Evolutionary conservation across 1,140 invertebrate species (phyloP).

Genomic region (Hestina assimilis): DNA sequence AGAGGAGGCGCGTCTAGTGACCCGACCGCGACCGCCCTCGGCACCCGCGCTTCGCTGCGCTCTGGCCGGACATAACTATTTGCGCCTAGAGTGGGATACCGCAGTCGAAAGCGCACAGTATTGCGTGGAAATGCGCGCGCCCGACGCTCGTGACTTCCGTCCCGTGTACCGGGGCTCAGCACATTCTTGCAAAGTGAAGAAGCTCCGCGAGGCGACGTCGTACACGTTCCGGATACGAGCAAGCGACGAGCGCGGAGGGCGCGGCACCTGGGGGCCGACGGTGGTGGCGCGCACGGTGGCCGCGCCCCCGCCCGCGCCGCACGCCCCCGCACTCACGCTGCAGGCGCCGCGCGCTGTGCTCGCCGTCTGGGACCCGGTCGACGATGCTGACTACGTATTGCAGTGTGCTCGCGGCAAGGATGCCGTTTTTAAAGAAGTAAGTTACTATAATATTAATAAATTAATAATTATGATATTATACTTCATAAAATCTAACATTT

Average conservation of each 20-base stretch:
- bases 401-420: conserved; percentile 82
- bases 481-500: too few relatives aligned
- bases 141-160: conserved; percentile 83
- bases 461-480: not conserved
- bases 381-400: conserved; percentile 81
- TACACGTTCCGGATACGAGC: conserved; percentile 92
- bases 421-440: conserved; percentile 56
- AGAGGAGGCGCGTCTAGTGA: conserved; percentile 83
- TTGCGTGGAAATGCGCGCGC: conserved; percentile 87
- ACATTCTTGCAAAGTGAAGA: conserved; percentile 87
- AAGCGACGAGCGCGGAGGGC: conserved; percentile 87
- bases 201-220: conserved; percentile 86
- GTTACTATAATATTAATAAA: not conserved
- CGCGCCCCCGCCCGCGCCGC: conserved; percentile 88
- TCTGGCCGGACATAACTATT: conserved; percentile 85
- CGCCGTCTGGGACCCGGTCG: conserved; percentile 79
- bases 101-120: conserved; percentile 86
- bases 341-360: conserved; percentile 55
- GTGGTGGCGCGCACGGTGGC: conserved; percentile 85
- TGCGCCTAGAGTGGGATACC: conserved; percentile 92
- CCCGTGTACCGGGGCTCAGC: conserved; percentile 88
- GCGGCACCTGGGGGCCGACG: conserved; percentile 86
- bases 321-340: conserved; percentile 81
- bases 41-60: conserved; percentile 87
- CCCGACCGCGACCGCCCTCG: conserved; percentile 86